Conservation (phyloP, 2,113 vertebrate species). For the Nycticorax nycticorax region DNA sequence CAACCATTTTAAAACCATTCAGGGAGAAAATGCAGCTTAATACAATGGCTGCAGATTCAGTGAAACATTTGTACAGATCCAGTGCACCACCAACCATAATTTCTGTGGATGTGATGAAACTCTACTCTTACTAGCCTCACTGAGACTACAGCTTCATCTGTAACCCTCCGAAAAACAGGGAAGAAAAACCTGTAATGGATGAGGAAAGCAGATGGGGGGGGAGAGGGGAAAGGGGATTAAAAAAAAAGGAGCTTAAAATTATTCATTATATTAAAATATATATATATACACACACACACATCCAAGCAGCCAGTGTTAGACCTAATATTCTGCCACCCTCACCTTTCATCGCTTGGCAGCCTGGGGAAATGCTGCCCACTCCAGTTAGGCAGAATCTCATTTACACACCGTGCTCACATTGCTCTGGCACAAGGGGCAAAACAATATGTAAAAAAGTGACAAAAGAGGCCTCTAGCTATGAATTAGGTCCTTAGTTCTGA, state of each 20-base stretch:
- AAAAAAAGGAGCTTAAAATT: neutral
- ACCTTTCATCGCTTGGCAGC: neutral
- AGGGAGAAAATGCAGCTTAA: neutral
- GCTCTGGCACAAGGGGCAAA: neutral
- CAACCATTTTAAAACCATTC: neutral
- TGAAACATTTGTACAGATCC: neutral
- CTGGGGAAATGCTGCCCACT: neutral
- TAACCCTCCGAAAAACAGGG: neutral
- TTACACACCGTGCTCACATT: rapidly evolving
- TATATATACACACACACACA: neutral
- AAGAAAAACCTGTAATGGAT: neutral
- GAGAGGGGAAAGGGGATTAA: too few relatives aligned
- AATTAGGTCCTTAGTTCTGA: neutral
- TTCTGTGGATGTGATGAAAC: neutral
- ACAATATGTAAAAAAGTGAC: neutral
- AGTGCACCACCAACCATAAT: neutral
- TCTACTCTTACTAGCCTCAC: neutral
- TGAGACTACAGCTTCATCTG: neutral
- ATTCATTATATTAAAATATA: neutral
- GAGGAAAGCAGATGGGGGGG: neutral
- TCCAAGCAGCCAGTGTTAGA: neutral
- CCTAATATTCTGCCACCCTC: neutral
- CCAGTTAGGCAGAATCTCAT: neutral
- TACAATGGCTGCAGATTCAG: neutral
- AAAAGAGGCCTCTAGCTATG: neutral